Base-by-base conservation (phyloP, 2,888 invertebrate genomes). In the Quadriops clusia region DNA sequence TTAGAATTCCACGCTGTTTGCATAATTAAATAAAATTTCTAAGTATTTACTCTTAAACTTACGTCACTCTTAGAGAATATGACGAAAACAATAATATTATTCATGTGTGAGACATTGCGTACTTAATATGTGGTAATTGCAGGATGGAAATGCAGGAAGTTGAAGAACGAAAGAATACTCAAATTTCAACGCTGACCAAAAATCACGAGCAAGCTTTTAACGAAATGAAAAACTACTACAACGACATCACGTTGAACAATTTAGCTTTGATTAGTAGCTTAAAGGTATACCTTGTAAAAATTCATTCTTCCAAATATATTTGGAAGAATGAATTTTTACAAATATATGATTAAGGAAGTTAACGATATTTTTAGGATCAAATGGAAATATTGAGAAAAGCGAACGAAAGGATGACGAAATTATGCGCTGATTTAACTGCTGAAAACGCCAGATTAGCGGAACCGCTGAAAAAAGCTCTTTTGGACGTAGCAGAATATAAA, bases 191-290 rank as follows among this genome's bases (percentile, higher is more conserved):
- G 20, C 60, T 94, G 36, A 83, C 85, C 40, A 67, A 72, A 17
- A 76, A 81, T 48, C 91, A 95, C 51, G 87, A 89, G 39, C 74
- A 74, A 44, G 80, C 86, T 0, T 87, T 90, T 54, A 70, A 75
- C 23, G 87, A 93, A 55, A 78, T 94, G 63, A 93, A 91, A 57
- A 85, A 82, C 58, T 94, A 93, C 61, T 95, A 93, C 53, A 91
- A 91, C 50, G 90, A 93, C 48, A 91, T 94, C 30, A 90, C 90
- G 0, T 64, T 90, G 8, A 93, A 93, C 57, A 94, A 94, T 61
- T 66, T 94, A 41, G 85, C 89, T 1, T 64, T 94, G 2, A 93
- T 94, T 35, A 83, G 83, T 53, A 84, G 84, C 43, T 64, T 94
- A 17, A 94, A 93, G 65, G 77, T 75, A 53, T 18, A 17, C n/a